Conservation (phyloP, 2,888 invertebrate species). For the Acanthosoma haemorrhoidale region DNA sequence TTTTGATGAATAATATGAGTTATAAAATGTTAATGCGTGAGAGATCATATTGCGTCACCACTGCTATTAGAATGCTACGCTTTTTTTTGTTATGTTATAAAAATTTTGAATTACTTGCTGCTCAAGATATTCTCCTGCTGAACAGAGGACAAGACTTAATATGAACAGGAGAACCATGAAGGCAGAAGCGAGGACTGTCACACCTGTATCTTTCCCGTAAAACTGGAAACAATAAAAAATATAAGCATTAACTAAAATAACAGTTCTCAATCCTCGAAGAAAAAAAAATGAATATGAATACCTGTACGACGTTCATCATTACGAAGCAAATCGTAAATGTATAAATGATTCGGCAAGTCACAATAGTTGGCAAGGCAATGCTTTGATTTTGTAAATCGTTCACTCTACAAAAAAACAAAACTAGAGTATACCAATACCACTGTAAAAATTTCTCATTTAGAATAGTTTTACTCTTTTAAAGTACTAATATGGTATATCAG, state of each 20-base stretch:
- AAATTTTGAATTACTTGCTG: too few species aligned
- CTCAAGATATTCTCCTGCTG: conserved; percentile 8
- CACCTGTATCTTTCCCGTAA: not conserved
- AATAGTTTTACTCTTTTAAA: too few species aligned
- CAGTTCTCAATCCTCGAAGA: too few species aligned
- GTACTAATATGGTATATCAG: too few species aligned
- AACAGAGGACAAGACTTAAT: not conserved
- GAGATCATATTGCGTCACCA: too few species aligned
- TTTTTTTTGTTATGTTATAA: too few species aligned
- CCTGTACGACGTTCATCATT: not conserved
- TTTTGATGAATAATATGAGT: too few species aligned
- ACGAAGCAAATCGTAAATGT: not conserved
- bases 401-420: not conserved
- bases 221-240: not conserved
- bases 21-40: too few species aligned
- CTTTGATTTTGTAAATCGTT: not conserved
- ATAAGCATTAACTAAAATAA: not conserved
- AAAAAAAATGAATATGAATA: not conserved
- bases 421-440: not conserved
- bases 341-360: not conserved
- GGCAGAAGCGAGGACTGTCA: not conserved
- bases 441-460: not conserved
- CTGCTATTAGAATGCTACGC: too few species aligned
- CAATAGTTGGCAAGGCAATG: not conserved
- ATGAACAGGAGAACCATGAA: not conserved